phyloP scores from a whole-genome alignment of 2,888 invertebrate genomes.

The Cybosia mesomella region DNA sequence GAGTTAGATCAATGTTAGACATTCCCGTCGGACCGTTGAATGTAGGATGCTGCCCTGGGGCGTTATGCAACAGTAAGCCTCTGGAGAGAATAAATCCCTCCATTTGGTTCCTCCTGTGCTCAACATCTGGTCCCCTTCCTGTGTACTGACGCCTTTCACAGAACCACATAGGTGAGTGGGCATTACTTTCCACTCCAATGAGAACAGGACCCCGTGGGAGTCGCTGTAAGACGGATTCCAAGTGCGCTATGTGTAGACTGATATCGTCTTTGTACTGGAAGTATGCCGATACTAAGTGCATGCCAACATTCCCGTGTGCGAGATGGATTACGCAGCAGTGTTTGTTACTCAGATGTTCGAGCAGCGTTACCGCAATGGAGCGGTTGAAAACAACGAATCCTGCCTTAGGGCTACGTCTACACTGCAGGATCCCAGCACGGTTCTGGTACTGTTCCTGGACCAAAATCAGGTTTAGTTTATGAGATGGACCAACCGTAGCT shows the following conservation, averaged over 20 bases:
- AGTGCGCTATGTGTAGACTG: background rate
- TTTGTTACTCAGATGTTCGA: background rate
- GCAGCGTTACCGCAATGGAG: background rate
- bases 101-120: background rate
- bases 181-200: background rate
- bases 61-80: background rate
- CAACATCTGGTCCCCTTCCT: background rate
- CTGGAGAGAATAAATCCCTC: background rate
- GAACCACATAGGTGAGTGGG: conserved; percentile 12
- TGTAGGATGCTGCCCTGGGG: conserved; percentile 15
- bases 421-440: background rate
- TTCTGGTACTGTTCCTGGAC: conserved; percentile 48
- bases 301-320: background rate
- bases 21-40: conserved; percentile 34
- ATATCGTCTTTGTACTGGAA: conserved; percentile 1
- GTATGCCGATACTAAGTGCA: background rate
- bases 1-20: conserved; percentile 49
- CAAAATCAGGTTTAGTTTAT: conserved; percentile 39
- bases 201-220: background rate
- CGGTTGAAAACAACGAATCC: background rate
- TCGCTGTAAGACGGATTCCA: background rate
- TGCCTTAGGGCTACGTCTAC: background rate
- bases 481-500: conserved; percentile 22
- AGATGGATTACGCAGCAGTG: background rate
- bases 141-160: background rate